Conservation (phyloP, 2,888 invertebrate genomes). For the Elgonia sp. region DNA sequence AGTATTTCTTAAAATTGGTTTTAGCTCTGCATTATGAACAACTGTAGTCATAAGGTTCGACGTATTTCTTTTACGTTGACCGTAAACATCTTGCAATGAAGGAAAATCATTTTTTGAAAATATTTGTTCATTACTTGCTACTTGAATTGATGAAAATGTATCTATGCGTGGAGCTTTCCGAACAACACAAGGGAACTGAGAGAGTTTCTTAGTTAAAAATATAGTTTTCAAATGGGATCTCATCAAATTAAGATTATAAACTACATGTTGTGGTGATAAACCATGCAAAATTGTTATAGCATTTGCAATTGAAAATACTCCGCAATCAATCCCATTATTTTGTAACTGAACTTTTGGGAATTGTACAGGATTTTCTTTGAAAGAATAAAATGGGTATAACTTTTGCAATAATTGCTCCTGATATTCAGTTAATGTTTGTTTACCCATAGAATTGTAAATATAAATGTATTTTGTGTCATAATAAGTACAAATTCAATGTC, state of each 20-base stretch:
- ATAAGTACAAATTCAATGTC: conserved; percentile 60
- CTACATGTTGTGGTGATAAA: conserved; percentile 29
- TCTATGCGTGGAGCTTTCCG: no score
- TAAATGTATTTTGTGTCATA: conserved; percentile 51
- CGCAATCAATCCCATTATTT: no score
- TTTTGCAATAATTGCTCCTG: conserved; percentile 32
- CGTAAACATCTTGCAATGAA: no score
- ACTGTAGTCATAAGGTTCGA: no score
- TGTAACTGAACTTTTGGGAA: no score
- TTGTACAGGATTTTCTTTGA: conserved; percentile 2
- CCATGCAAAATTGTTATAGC: conserved; percentile 52
- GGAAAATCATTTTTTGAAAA: no score
- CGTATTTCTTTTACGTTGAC: no score
- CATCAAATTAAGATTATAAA: conserved; percentile 67
- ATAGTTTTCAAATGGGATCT: conserved; percentile 53
- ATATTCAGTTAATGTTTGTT: conserved; percentile 29
- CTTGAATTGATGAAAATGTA: no score
- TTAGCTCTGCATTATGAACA: no score
- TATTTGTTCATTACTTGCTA: no score
- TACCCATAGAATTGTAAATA: conserved; percentile 53
- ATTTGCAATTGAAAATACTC: conserved; percentile 67
- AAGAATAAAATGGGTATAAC: conserved; percentile 44
- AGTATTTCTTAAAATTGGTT: no score
- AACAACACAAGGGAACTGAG: conserved; percentile 15
- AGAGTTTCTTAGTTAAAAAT: background rate